phyloP scores from a whole-genome alignment of 1,140 invertebrate genomes.

The Papilio helenus region DNA sequence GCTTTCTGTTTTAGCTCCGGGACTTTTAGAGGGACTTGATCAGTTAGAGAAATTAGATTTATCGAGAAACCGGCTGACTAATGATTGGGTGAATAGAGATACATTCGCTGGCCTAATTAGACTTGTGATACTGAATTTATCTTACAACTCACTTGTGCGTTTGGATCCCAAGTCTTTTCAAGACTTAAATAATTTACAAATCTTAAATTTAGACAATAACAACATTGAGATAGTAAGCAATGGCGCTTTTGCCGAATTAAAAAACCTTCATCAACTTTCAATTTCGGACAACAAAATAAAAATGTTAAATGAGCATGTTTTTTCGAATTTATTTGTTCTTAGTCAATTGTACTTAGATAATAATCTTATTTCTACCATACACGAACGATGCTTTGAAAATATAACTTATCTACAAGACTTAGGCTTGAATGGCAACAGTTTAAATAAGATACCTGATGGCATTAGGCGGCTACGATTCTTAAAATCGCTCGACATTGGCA shows the following conservation, averaged over 20 bases:
- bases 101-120: slow-evolving; percentile 90
- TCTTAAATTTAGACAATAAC: slow-evolving; percentile 90
- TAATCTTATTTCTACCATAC: slow-evolving; percentile 87
- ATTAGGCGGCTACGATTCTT: slow-evolving; percentile 87
- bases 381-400: slow-evolving; percentile 90
- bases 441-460: slow-evolving; percentile 88
- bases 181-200: slow-evolving; percentile 90
- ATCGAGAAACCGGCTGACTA: slow-evolving; percentile 89
- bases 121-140: slow-evolving; percentile 90
- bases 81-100: slow-evolving; percentile 90
- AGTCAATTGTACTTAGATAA: slow-evolving; percentile 89
- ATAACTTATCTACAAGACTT: slow-evolving; percentile 91
- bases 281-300: slow-evolving; percentile 89
- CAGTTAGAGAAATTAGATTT: slow-evolving; percentile 91
- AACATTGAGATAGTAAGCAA: slow-evolving; percentile 88
- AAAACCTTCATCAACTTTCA: slow-evolving; percentile 89
- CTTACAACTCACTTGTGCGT: slow-evolving; percentile 87
- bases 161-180: slow-evolving; percentile 90
- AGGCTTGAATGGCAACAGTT: slow-evolving; percentile 89
- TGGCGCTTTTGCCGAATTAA: slow-evolving; percentile 89
- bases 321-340: slow-evolving; percentile 89
- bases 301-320: slow-evolving; percentile 87
- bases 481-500: slow-evolving; percentile 90
- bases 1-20: slow-evolving; percentile 89
- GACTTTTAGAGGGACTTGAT: slow-evolving; percentile 89